Percentiles rank a stretch among this genome's conserved stretches.
phyloP scores from a whole-genome alignment of 2,113 vertebrate species.

The Taxidea taxus region DNA sequence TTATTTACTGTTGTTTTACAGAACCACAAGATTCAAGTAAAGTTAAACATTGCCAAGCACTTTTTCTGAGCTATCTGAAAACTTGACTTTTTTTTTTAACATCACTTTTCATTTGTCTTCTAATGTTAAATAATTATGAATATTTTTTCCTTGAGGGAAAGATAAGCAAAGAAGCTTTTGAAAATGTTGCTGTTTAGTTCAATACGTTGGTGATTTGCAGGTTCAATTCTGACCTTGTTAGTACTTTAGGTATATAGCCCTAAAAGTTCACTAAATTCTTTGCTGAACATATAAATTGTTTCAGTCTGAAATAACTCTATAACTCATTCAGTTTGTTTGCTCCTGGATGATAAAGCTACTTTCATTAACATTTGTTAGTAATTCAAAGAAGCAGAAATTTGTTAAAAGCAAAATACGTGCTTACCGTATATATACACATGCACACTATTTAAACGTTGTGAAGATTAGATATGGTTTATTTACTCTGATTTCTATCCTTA shows the following conservation, averaged over 20 bases:
- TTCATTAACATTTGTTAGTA: not conserved
- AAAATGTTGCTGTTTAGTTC: not conserved
- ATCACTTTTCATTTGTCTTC: not conserved
- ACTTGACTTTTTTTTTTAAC: not conserved
- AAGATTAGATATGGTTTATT: not conserved
- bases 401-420: not conserved
- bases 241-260: fast-evolving
- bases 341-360: not conserved
- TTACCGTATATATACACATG: not conserved
- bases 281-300: not conserved
- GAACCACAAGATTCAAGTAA: not conserved
- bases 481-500: not conserved
- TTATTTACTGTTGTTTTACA: not conserved
- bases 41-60: not conserved
- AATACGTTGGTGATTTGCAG: not conserved
- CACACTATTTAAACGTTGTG: not conserved
- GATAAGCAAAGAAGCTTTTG: not conserved
- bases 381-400: not conserved
- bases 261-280: not conserved
- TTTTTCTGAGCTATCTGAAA: not conserved
- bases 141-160: not conserved
- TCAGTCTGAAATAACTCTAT: conserved; percentile 24
- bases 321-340: not conserved
- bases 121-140: not conserved
- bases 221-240: not conserved